Percentiles rank a stretch among this genome's conserved stretches.
Conservation (phyloP, 2,113 vertebrate species). For the Malurus alboscapulatus region DNA sequence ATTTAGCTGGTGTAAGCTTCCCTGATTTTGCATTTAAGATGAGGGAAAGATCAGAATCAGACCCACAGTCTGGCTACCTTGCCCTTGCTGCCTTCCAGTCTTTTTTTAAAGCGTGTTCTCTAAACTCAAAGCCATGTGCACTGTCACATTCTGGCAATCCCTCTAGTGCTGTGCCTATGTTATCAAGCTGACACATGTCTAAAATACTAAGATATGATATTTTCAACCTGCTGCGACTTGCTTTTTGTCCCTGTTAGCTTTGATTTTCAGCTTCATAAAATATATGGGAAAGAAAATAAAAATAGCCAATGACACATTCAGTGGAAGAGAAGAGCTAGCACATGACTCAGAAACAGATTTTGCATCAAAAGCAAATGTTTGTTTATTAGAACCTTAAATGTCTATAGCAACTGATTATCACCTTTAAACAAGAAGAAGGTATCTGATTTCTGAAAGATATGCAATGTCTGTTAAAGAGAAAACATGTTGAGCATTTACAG, state of each 20-base stretch:
- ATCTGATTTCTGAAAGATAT: conserved; percentile 6
- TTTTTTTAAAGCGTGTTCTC: conserved; percentile 17
- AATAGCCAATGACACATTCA: conserved; percentile 37
- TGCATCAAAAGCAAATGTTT: conserved; percentile 10
- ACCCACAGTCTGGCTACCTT: conserved; percentile 21
- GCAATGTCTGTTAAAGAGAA: not conserved
- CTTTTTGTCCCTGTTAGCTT: conserved; percentile 68
- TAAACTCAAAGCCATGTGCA: conserved; percentile 54
- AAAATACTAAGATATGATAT: conserved; percentile 69
- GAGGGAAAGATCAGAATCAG: not conserved
- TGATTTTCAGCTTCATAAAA: conserved; percentile 69
- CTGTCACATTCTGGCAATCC: conserved; percentile 61
- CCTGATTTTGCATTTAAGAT: not conserved
- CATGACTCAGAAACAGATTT: conserved; percentile 13
- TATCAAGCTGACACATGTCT: conserved; percentile 71
- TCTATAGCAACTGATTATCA: not conserved
- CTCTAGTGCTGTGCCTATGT: conserved; percentile 40
- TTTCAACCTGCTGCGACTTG: conserved; percentile 67
- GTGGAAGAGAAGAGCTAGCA: conserved; percentile 25
- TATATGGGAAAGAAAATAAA: conserved; percentile 51
- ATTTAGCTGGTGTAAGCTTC: not conserved
- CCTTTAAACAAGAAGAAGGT: not conserved
- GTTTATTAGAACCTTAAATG: not conserved
- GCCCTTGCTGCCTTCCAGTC: conserved; percentile 11
- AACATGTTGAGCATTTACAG: not conserved